Conservation (phyloP, 2,888 invertebrate genomes). For the Papilio elwesi region DNA sequence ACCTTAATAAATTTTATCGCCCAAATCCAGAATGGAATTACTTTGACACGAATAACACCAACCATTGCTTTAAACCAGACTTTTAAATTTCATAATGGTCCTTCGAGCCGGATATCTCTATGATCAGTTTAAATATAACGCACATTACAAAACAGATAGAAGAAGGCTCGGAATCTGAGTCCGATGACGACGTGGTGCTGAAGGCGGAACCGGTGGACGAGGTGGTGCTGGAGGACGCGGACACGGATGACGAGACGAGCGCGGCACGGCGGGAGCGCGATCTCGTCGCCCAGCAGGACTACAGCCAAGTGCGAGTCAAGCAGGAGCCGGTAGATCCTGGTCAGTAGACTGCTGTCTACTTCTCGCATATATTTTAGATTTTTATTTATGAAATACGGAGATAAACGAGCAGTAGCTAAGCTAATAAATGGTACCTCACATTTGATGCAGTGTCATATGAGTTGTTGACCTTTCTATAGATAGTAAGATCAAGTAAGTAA, state of each 20-base stretch:
- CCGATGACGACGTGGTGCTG: constrained; percentile 88
- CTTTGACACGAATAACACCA: no score
- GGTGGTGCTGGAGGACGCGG: constrained; percentile 86
- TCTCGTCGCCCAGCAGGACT: constrained; percentile 61
- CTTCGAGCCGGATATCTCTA: constrained; percentile 1
- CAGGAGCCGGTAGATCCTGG: constrained; percentile 88
- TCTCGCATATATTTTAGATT: no score
- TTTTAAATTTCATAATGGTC: not conserved
- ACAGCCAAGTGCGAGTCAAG: constrained; percentile 85
- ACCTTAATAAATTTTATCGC: no score
- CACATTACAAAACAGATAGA: constrained; percentile 49
- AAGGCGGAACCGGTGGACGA: constrained; percentile 87
- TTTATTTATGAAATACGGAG: no score
- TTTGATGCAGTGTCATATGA: no score
- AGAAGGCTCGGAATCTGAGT: constrained; percentile 72
- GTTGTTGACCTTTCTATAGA: no score
- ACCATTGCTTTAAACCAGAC: no score
- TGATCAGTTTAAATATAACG: not conserved
- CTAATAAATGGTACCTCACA: no score
- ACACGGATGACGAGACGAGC: constrained; percentile 82
- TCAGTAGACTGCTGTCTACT: constrained; percentile 44
- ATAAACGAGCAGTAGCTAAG: no score
- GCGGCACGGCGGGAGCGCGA: constrained; percentile 63
- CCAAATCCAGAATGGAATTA: no score
- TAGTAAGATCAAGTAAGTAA: no score